These are phyloP conservation scores for Lingula anatina DNA, from an alignment of 2,888 invertebrate species.

Conservation along the genomic window DNA sequence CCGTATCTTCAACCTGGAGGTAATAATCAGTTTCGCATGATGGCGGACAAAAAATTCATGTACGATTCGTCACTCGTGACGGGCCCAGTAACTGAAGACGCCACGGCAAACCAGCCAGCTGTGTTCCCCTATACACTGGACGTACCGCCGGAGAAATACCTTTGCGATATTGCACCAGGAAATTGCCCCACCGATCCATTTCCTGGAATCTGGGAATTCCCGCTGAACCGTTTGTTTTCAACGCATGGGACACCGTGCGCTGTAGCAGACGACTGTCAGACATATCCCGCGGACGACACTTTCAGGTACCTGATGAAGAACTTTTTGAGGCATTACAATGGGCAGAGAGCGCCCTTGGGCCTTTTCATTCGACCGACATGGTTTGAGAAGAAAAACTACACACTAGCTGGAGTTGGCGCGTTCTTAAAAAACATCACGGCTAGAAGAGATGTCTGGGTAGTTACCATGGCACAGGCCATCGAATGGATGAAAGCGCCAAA, in stretches of 20 bases:
- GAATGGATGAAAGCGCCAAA: too few species aligned
- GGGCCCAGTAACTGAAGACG: conserved; percentile 70
- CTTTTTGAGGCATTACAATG: conserved; percentile 65
- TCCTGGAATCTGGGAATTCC: conserved; percentile 63
- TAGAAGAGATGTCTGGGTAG: conserved; percentile 11
- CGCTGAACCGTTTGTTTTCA: conserved; percentile 53
- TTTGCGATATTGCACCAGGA: conserved; percentile 1
- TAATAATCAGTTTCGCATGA: conserved; percentile 85
- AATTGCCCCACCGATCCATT: conserved; percentile 9
- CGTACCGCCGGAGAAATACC: conserved; percentile 41
- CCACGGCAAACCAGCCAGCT: conserved; percentile 86
- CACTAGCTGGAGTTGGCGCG: conserved; percentile 8
- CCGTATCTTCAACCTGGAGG: conserved; percentile 80
- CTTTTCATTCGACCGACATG: conserved; percentile 75
- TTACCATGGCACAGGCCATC: conserved; percentile 10
- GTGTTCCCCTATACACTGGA: conserved; percentile 92
- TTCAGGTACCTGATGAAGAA: conserved; percentile 68
- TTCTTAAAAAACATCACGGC: conserved; percentile 10
- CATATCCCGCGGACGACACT: too few species aligned
- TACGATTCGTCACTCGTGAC: conserved; percentile 87
- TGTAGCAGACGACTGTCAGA: conserved; percentile 21
- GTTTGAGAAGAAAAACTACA: conserved; percentile 66
- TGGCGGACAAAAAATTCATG: conserved; percentile 87
- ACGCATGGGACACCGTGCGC: conserved; percentile 14
- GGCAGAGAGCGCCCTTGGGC: conserved; percentile 69